Conservation (phyloP, 2,113 vertebrate species). For the Rhagologus leucostigma region DNA sequence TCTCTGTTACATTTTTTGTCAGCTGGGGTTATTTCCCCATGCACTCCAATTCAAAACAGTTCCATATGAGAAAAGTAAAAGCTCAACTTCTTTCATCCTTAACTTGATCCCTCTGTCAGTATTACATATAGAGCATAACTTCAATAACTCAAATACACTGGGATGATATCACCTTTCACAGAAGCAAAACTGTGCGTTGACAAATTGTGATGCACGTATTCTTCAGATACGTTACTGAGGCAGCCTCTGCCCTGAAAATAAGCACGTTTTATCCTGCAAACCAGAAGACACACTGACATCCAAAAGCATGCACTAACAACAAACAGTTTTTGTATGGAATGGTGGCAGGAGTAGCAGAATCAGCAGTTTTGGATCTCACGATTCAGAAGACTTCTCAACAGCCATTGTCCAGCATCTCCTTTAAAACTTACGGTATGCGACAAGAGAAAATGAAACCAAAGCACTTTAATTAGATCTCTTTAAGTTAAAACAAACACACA, state of each 20-base stretch:
- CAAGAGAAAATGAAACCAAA: not conserved
- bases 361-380: not conserved
- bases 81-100: not conserved
- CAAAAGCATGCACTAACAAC: not conserved
- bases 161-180: not conserved
- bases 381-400: not conserved
- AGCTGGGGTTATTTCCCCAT: not conserved
- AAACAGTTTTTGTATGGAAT: not conserved
- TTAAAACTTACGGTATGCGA: not conserved
- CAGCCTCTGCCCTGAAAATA: not conserved
- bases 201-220: not conserved
- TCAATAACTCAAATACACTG: not conserved
- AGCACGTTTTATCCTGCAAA: not conserved
- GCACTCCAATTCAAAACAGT: not conserved
- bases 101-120: not conserved
- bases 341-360: not conserved
- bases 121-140: not conserved
- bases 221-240: not conserved
- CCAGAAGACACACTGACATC: rapidly evolving
- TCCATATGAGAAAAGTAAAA: not conserved
- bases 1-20: not conserved
- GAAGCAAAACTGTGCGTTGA: not conserved
- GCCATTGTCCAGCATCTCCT: not conserved
- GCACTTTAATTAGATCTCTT: not conserved
- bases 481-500: not conserved